Percentiles rank a stretch among this genome's conserved stretches.
These are phyloP conservation scores for Caenorhabditis latens DNA, from an alignment of 1,140 invertebrate species.

Conservation along the genomic window DNA sequence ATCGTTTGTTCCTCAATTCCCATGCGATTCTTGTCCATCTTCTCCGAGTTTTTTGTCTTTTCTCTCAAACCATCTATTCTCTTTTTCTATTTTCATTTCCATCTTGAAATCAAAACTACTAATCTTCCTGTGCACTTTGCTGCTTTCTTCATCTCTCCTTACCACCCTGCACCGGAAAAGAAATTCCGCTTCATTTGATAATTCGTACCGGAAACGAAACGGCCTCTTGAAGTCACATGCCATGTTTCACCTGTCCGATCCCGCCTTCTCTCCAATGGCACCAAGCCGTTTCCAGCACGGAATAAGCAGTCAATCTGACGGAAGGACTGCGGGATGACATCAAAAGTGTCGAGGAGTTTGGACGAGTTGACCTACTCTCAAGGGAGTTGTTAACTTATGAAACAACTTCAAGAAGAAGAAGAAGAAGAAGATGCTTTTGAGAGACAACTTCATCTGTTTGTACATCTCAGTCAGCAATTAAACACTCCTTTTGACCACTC, in stretches of 20 bases:
- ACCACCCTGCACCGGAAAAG: conserved; percentile 33
- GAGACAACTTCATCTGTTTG: conserved; percentile 54
- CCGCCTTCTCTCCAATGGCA: background rate
- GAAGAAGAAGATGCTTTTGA: background rate
- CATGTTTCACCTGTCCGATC: conserved; percentile 34
- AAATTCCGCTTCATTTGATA: conserved; percentile 45
- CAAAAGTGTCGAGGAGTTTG: conserved; percentile 13
- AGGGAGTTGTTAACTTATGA: conserved; percentile 56
- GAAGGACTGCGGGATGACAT: background rate
- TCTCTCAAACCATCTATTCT: background rate
- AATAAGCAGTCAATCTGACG: conserved; percentile 37
- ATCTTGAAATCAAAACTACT: background rate
- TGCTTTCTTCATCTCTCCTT: background rate
- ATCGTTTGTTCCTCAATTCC: conserved; percentile 51
- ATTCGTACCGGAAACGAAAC: conserved; percentile 52
- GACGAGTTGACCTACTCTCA: conserved; percentile 31
- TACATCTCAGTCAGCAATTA: conserved; percentile 49
- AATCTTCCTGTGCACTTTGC: conserved; percentile 20
- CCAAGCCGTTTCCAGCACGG: background rate
- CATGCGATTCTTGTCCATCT: conserved; percentile 15
- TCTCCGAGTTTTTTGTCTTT: background rate
- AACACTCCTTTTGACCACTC: conserved; percentile 4
- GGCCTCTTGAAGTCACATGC: conserved; percentile 30
- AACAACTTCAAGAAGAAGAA: conserved; percentile 18
- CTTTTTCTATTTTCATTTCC: background rate